A percentile compares a stretch with the other conserved stretches of the same genome.
Conservation (phyloP, 2,113 vertebrate genomes). For the Egretta garzetta region DNA sequence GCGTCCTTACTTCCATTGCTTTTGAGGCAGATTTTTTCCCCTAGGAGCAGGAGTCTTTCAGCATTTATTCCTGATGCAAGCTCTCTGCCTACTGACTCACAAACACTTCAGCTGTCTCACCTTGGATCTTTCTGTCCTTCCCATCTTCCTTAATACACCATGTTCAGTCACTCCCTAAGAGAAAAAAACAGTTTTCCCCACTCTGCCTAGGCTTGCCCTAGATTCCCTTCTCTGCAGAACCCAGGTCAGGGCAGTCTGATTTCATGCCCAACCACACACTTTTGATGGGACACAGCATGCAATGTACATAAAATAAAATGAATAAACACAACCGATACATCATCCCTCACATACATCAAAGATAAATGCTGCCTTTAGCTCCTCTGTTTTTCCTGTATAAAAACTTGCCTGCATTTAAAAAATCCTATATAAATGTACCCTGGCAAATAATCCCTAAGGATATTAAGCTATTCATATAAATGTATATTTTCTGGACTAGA, state of each 20-base stretch:
- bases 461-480: neutral
- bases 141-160: neutral
- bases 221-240: neutral
- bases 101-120: neutral
- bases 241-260: neutral
- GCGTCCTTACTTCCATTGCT: neutral
- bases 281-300: neutral
- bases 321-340: neutral
- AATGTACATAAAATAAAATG: neutral
- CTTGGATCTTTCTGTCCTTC: neutral
- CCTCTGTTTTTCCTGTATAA: neutral
- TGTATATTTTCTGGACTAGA: neutral
- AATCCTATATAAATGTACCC: neutral
- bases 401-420: neutral
- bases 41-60: neutral
- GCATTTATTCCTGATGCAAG: neutral
- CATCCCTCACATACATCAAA: neutral
- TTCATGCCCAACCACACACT: neutral
- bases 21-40: neutral
- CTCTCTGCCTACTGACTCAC: neutral
- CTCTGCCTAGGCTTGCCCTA: neutral
- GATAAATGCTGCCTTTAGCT: neutral
- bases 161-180: neutral
- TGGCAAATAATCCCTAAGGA: neutral
- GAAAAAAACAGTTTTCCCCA: neutral